phyloP scores from a whole-genome alignment of 2,888 invertebrate genomes.

The Oasisia sp. region DNA sequence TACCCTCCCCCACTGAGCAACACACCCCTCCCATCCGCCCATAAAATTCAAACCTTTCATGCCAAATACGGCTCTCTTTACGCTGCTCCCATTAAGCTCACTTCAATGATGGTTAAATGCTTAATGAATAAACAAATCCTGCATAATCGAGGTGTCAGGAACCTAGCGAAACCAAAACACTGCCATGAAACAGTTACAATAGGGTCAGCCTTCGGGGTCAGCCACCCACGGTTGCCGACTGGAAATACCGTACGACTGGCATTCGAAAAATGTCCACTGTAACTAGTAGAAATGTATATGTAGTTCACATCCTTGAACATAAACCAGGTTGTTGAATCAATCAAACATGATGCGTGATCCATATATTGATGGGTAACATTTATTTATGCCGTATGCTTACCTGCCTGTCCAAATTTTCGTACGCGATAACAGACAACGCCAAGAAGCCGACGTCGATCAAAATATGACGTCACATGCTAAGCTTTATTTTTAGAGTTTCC shows the following conservation, averaged over 20 bases:
- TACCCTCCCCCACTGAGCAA: constrained; percentile 9
- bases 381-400: constrained; percentile 1
- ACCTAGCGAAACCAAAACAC: background rate
- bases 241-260: background rate
- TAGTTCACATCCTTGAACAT: background rate
- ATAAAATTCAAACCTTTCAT: background rate
- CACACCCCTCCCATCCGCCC: background rate
- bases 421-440: constrained; percentile 17
- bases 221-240: constrained; percentile 12
- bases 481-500: background rate
- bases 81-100: background rate
- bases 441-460: constrained; percentile 17
- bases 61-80: background rate
- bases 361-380: background rate
- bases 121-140: background rate
- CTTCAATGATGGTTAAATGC: background rate
- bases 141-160: background rate
- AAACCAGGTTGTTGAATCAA: background rate
- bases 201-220: background rate
- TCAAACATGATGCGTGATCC: constrained; percentile 1
- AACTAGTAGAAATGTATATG: background rate
- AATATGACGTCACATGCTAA: background rate
- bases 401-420: constrained; percentile 12
- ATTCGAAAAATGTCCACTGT: background rate
- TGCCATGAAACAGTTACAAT: background rate